Conservation (phyloP, 2,888 invertebrate genomes). For the Leucophenga maculata region DNA sequence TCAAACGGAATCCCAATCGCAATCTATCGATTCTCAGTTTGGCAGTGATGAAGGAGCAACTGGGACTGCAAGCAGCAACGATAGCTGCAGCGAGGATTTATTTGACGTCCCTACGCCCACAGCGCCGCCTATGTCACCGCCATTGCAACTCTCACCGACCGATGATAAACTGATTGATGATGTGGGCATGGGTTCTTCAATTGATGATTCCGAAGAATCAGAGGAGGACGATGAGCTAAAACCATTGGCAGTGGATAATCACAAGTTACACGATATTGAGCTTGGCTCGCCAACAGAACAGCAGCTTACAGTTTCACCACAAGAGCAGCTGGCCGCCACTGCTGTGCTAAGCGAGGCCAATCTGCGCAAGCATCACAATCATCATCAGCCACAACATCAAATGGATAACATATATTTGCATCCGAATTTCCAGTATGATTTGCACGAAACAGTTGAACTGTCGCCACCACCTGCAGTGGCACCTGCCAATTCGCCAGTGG, state of each 20-base stretch:
- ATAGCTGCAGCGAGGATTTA: constrained; percentile 41
- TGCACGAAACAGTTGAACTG: constrained; percentile 39
- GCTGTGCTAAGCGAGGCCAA: constrained; percentile 67
- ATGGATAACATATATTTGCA: constrained; percentile 67
- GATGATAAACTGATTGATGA: constrained; percentile 63
- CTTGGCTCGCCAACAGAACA: constrained; percentile 36
- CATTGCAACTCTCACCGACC: constrained; percentile 45
- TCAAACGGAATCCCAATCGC: constrained; percentile 50
- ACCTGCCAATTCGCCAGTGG: constrained; percentile 54
- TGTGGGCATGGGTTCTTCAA: constrained; percentile 66
- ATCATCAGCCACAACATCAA: constrained; percentile 15
- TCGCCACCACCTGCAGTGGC: constrained; percentile 61
- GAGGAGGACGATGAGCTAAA: constrained; percentile 72
- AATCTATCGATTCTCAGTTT: constrained; percentile 61
- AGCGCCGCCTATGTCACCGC: constrained; percentile 53
- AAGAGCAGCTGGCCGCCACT: constrained; percentile 16
- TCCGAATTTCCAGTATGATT: constrained; percentile 61
- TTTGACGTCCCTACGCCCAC: constrained; percentile 44
- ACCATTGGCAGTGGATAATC: constrained; percentile 71
- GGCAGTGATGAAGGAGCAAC: constrained; percentile 54
- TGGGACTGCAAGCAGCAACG: constrained; percentile 29
- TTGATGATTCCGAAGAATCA: constrained; percentile 67
- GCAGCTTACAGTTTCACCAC: constrained; percentile 39
- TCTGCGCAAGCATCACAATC: constrained; percentile 58
- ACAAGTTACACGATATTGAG: constrained; percentile 64